Base-by-base conservation (phyloP, 2,888 invertebrate genomes). In the Protodeltote pygarga region DNA sequence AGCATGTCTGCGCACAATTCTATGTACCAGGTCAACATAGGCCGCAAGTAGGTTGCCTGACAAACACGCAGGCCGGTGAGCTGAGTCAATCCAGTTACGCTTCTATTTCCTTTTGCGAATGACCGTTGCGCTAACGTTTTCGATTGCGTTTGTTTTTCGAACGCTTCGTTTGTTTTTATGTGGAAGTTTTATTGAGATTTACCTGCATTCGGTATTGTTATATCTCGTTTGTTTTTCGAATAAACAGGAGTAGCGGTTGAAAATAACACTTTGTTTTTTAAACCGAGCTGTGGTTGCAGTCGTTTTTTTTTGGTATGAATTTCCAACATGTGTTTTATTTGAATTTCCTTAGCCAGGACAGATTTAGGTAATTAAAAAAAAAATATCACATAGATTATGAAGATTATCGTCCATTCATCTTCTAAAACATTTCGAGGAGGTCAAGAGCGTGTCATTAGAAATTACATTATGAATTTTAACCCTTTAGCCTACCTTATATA, bases 51-150 rank as follows among this genome's bases (percentile, higher is more conserved):
- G 51, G 48, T 54, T 38, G 44, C 25, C 14, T 37, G 32, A 45
- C 62, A 65, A 58, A 65, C 41, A 65, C 49, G 50, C 54, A 52
- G 62, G 21, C 47, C 42, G 14, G 13, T 20, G 47, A 65, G 28
- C 41, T 39, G 25, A 59, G 54, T 38, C 53, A 63, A 63, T 65
- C 48, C 27, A 31, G 66, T 65, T 63, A 65, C 29, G 48, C 35
- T 55, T 63, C 66, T 63, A 65, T 65, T 65, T 65, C 65, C 65
- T 59, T 59, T 65, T 55, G 50, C 41, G 46, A 65, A 65, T 65
- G 66, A 59, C 50, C 55, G 46, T 32, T 23, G 44, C 47, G 49
- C 41, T 34, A 62, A 65, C 62, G 45, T 65, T 52, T 59, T 53
- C 54, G 42, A 62, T 65, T 28, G 44, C 46, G 47, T 65, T 64